Conservation (phyloP, 23 tunicate species). For the Trididemnum miniatum region DNA sequence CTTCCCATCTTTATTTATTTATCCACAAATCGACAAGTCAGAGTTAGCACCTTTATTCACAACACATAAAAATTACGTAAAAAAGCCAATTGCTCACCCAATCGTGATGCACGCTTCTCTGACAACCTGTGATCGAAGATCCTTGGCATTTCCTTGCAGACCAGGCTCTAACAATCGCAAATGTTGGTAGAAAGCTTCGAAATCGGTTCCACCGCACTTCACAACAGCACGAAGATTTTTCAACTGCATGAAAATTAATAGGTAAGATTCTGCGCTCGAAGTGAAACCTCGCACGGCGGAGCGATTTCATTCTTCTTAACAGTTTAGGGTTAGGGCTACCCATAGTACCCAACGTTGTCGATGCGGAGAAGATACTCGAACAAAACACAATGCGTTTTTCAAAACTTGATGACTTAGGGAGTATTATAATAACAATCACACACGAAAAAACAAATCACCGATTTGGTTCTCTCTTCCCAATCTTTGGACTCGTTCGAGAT, state of each 20-base stretch:
- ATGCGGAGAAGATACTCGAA: too few relatives aligned
- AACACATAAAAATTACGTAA: too few relatives aligned
- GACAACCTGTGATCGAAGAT: conserved; percentile 91
- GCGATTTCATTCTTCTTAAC: too few relatives aligned
- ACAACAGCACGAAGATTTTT: conserved; percentile 53
- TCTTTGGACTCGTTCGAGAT: conserved; percentile 81
- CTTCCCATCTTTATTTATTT: too few relatives aligned
- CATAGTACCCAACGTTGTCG: too few relatives aligned
- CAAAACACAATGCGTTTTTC: too few relatives aligned
- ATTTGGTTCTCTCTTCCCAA: conserved; percentile 84
- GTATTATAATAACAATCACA: background rate
- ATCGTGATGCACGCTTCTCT: conserved; percentile 89
- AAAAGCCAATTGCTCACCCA: conserved; percentile 80
- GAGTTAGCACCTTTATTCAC: too few relatives aligned
- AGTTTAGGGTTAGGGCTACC: too few relatives aligned
- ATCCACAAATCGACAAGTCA: too few relatives aligned
- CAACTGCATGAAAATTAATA: conserved; percentile 43
- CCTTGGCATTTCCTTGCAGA: conserved; percentile 61
- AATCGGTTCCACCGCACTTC: conserved; percentile 67
- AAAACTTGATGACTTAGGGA: too few relatives aligned
- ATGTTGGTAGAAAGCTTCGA: conserved; percentile 65
- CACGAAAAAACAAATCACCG: conserved; percentile 48
- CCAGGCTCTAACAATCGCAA: conserved; percentile 75
- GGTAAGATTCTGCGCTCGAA: too few relatives aligned
- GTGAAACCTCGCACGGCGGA: too few relatives aligned